Percentiles rank a stretch among this genome's conserved stretches.
phyloP scores from a whole-genome alignment of 2,888 invertebrate genomes.

The Lithophane ornitopus region DNA sequence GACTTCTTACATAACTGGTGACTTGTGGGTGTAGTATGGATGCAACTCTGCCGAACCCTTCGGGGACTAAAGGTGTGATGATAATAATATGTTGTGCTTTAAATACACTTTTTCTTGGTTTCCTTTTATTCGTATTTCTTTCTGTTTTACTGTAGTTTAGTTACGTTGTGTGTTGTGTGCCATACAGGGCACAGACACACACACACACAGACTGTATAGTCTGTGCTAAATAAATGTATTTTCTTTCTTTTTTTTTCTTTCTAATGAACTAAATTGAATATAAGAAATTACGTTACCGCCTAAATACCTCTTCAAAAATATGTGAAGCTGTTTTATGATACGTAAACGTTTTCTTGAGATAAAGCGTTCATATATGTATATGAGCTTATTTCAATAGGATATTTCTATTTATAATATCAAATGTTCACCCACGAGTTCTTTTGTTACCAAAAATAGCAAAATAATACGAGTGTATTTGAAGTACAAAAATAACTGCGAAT shows the following conservation, averaged over 20 bases:
- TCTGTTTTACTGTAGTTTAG: too few relatives aligned
- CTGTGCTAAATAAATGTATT: too few relatives aligned
- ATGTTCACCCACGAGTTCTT: background rate
- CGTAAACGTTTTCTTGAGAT: background rate
- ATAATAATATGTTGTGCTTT: background rate
- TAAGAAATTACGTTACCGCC: background rate
- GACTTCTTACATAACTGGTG: background rate
- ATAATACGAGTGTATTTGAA: background rate
- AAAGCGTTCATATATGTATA: constrained; percentile 7
- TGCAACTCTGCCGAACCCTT: background rate
- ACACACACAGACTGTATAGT: too few relatives aligned
- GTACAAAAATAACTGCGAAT: constrained; percentile 2
- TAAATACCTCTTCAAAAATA: background rate
- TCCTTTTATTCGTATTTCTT: too few relatives aligned
- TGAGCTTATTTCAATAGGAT: background rate
- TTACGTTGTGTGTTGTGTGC: too few relatives aligned
- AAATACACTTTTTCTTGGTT: too few relatives aligned
- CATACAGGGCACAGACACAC: too few relatives aligned
- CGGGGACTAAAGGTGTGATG: background rate
- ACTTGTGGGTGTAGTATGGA: background rate
- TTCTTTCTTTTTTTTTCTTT: too few relatives aligned
- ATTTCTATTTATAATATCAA: background rate
- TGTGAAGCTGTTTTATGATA: background rate
- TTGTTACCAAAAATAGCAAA: constrained; percentile 1
- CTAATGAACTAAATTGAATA: background rate